Base-by-base conservation (phyloP, 2,113 vertebrate genomes). In the Pica pica region DNA sequence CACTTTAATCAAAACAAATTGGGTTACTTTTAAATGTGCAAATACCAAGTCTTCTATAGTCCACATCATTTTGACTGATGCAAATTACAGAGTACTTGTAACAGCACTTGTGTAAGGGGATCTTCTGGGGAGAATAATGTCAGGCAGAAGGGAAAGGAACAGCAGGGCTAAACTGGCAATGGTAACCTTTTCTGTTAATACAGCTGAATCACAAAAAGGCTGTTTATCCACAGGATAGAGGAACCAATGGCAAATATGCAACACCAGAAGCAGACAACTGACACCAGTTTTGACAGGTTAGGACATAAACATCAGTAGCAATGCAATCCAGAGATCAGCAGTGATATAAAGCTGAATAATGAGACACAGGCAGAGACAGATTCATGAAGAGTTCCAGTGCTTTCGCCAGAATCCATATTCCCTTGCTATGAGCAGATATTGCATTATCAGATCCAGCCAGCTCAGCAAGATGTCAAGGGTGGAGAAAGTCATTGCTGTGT, bases 401-500 rank as follows among this genome's bases (percentile, higher is more conserved):
- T 93, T 95, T 93, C 0, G 1, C 85, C 63, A 83, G 71, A 94
- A 95, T 77, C 78, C 68, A 80, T 83, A 95, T 74, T 94, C 44
- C 35, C 64, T 90, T 90, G 47, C 46, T 93, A 83, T 77, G 33
- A 91, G 71, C 35, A 88, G 86, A 77, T 85, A 93, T 50, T 6
- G 2, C 41, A 42, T 85, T 94, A 89, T 82, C 37, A 5, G 79
- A 88, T 77, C 83, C 63, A 90, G 75, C 68, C 80, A 94, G 76
- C 88, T 95, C 93, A 94, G 85, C 93, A 95, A 94, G 88, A 77
- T 90, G 41, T 95, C 94, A 97, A 97, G 94, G 91, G 53, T 96
- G 95, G 73, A 91, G 94, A 96, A 96, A 97, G 94, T 95, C 94
- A 91, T 94, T 82, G 65, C 91, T 87, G 60, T 5, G 13, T 92